phyloP scores from a whole-genome alignment of 2,888 invertebrate species.

The Lepidochrysops patricia region DNA sequence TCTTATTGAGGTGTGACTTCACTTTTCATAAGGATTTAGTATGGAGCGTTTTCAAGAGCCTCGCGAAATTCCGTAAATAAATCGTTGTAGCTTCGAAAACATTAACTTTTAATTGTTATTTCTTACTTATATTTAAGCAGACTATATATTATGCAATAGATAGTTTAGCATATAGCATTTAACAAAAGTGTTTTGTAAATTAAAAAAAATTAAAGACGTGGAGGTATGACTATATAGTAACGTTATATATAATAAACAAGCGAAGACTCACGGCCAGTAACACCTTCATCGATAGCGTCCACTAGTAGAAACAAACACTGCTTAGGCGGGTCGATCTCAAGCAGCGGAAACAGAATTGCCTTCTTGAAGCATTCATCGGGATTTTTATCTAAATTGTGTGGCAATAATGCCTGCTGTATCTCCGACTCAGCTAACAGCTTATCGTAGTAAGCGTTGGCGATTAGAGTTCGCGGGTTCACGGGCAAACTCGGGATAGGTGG shows the following conservation, averaged over 20 bases:
- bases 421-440: conserved; percentile 84
- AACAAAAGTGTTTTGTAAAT: too few relatives aligned
- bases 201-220: too few relatives aligned
- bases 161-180: too few relatives aligned
- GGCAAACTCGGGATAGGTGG: conserved; percentile 69
- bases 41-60: too few relatives aligned
- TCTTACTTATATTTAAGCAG: too few relatives aligned
- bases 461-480: conserved; percentile 54
- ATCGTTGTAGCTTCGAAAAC: too few relatives aligned
- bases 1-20: too few relatives aligned
- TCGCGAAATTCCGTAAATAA: too few relatives aligned
- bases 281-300: conserved; percentile 91
- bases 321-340: conserved; percentile 90
- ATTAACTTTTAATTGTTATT: too few relatives aligned
- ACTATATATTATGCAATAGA: too few relatives aligned
- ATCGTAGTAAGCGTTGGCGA: conserved; percentile 87
- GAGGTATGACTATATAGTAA: too few relatives aligned
- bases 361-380: conserved; percentile 94
- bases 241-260: neutral
- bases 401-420: conserved; percentile 85
- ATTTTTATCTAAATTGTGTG: conserved; percentile 87
- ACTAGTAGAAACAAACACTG: conserved; percentile 89
- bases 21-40: too few relatives aligned
- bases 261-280: conserved; percentile 32
- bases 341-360: conserved; percentile 88